A percentile compares a stretch with the other conserved stretches of the same genome.
Conservation (phyloP, 2,797 vertebrate species). For the Margarornis squamiger region DNA sequence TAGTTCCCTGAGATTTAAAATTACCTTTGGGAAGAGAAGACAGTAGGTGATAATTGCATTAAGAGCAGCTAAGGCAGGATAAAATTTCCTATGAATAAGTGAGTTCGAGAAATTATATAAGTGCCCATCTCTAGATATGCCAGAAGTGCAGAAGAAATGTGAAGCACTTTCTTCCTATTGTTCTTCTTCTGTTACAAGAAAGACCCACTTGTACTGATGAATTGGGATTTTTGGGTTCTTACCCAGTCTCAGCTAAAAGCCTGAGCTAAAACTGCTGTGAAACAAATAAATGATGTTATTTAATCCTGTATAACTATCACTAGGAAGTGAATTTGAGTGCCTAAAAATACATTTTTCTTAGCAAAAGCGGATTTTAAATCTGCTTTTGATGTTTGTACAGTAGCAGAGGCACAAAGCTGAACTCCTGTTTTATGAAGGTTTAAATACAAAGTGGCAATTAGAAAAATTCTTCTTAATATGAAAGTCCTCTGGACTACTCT, state of each 20-base stretch:
- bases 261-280: neutral
- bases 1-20: neutral
- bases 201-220: neutral
- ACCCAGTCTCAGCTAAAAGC: neutral
- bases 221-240: neutral
- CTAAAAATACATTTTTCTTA: neutral
- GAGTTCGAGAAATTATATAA: neutral
- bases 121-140: neutral
- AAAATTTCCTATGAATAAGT: neutral
- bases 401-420: neutral
- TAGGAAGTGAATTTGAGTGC: neutral
- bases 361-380: neutral
- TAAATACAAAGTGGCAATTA: neutral
- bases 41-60: neutral
- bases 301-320: neutral
- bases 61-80: neutral
- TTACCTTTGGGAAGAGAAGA: neutral
- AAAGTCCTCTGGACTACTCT: neutral
- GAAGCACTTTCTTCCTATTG: neutral
- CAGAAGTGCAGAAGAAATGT: neutral
- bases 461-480: constrained; percentile 17
- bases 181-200: neutral
- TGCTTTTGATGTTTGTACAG: neutral
- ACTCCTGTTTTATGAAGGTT: neutral
- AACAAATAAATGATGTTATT: neutral